Evolutionary conservation across 2,888 invertebrate species (phyloP), one percentile per base, ranked within the genome.

Genomic region (Caenorhabditis drosophilae): DNA sequence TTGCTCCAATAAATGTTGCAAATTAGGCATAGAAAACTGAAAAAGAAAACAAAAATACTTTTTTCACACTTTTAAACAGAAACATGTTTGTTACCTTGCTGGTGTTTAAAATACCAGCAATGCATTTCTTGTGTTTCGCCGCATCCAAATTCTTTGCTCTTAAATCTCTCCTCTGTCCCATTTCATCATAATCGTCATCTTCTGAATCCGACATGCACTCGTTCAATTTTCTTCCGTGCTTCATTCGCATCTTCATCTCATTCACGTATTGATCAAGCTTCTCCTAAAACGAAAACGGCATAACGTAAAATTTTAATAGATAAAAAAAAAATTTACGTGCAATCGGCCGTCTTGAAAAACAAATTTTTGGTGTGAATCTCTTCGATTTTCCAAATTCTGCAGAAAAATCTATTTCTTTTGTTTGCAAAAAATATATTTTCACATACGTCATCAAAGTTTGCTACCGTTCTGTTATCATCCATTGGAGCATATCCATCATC

Each of bases 81-180:
- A n/a, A n/a, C n/a, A n/a, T n/a, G n/a, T n/a, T n/a, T n/a, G n/a
- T n/a, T n/a, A 36, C 36, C 36, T 12, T 36, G 12, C 12, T 31
- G 12, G 34, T 26, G 23, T 58, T 63, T 46, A 63, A 25, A 42
- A 64, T 51, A 2, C 55, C 64, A 9, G 64, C 59, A 18, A 64
- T 26, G 27, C 59, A 55, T 27, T 48, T 64, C 26, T 64, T 64
- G 27, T 59, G 55, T 36, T 59, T 58, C 0, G 48, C 59, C 2
- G 64, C 64, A 27, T 64, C 59, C 22, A 64, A 34, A 35, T 54
- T 64, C 40, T 58, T 63, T 7, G 63, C 49, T 25, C 41, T 48
- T 11, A 18, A 1, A 27, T n/a, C 7, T 15, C 11, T 36, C 2
- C 18, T 31, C 2, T 18, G 16, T 7, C 27, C 27, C 4, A 18